Evolutionary conservation across 2,888 invertebrate species (phyloP), one percentile per base, ranked within the genome.

Genomic region (Nemapogon koenigi): DNA sequence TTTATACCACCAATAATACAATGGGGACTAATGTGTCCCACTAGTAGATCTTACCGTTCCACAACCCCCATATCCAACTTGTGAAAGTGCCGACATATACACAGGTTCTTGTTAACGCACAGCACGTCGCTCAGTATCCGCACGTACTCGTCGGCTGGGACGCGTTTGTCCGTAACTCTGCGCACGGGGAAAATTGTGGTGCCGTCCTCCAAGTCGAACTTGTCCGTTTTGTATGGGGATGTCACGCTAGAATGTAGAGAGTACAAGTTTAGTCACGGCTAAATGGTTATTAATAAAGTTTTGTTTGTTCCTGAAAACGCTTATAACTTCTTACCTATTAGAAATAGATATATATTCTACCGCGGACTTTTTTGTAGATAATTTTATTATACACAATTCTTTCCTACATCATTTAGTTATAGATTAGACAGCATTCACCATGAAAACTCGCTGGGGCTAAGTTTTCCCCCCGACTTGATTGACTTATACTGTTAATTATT

Each of bases 71-170:
- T 97, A 55, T 95, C 90, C 44, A 97, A 70, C 37, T 81, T 80
- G 47, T 91, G 86, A 63, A 99, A 99, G 69, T 98, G 90, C 18
- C 98, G 79, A 54, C 96, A 97, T 4, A 99, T 63, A 52, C 95
- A 94, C 8, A 97, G 80, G 70, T 98, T 99, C 71, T 99, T 99
- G 57, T 91, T 89, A 83, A 99, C 89, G 52, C 90, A 87, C 39
- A 98, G 75, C 37, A 91, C 89, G 71, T 99, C 98, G 22, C 85
- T 78, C 39, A 99, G 84, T 65, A 97, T 89, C 29, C 84, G 84
- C 43, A 67, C 63, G 57, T 73, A 78, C 50, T 73, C 64, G 0
- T 49, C 30, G 1, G 60, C 45, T 0, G 65, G 42, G 0, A 66
- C 44, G 0, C 60, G 56, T 6, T 50, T 39, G 3, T 45, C 42